These are phyloP conservation scores for Spisula solida DNA, from an alignment of 2,888 invertebrate genomes.

Conservation along the genomic window DNA sequence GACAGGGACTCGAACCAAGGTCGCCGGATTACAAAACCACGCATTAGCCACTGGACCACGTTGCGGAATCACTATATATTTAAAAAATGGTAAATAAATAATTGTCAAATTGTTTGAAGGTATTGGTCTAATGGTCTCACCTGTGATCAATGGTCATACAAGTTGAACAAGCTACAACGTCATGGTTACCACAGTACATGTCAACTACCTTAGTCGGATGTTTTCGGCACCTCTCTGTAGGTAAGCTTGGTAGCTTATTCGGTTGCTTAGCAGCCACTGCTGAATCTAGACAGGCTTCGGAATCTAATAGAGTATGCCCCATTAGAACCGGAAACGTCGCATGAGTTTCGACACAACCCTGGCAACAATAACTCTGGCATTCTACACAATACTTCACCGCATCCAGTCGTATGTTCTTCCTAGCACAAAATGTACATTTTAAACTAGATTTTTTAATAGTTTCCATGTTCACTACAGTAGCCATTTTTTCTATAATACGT, in stretches of 20 bases:
- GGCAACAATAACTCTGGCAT: conserved; percentile 31
- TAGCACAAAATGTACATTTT: conserved; percentile 27
- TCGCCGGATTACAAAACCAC: too few relatives aligned
- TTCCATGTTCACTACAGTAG: background rate
- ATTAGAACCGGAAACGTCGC: background rate
- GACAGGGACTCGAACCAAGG: too few relatives aligned
- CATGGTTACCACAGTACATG: conserved; percentile 28
- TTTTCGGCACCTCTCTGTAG: conserved; percentile 11
- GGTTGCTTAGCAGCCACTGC: background rate
- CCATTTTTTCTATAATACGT: background rate
- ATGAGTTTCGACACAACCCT: conserved; percentile 3
- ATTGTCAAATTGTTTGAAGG: too few relatives aligned
- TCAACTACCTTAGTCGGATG: background rate
- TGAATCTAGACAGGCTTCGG: background rate
- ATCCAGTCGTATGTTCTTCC: conserved; percentile 1
- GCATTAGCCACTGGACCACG: too few relatives aligned
- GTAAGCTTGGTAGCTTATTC: background rate
- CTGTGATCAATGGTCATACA: conserved; percentile 26
- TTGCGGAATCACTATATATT: too few relatives aligned
- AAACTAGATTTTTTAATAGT: conserved; percentile 12
- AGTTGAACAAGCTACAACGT: conserved; percentile 21
- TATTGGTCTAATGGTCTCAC: background rate
- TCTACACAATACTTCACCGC: conserved; percentile 35
- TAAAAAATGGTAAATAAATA: too few relatives aligned
- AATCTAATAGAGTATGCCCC: conserved; percentile 18